Evolutionary conservation across 1,140 invertebrate genomes (phyloP), one percentile per base, ranked within the genome.

Genomic region (Chrysopa pallens): DNA sequence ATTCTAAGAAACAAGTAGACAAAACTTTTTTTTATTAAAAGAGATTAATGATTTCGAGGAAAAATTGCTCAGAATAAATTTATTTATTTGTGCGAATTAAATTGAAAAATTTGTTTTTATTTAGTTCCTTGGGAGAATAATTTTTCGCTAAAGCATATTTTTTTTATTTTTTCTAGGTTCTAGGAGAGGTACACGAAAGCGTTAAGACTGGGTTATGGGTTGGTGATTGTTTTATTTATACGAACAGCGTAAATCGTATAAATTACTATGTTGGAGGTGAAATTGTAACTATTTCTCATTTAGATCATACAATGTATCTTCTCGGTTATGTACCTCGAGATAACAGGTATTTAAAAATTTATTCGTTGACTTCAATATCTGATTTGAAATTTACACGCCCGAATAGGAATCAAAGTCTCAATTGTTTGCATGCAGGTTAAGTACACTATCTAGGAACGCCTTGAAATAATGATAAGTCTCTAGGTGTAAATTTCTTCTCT

Each of bases 201-300:
- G 93, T 99, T 0, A 91, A 89, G 57, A 98, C 95, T 4, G 96
- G 92, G 8, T 60, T 96, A 8, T 99, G 96, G 96, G 85, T 98
- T 31, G 95, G 95, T 5, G 94, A 98, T 62, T 98, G 95, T 60
- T 99, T 99, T 60, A 97, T 99, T 46, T 99, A 98, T 64, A 98
- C 95, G 0, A 99, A 98, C 62, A 80, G 84, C 41, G 80, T 96
- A 1, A 98, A 98, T 64, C 73, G 95, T 42, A 80, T 99, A 11
- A 98, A 98, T 62, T 99, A 99, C 58, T 98, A 94, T 61, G 94
- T 99, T 14, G 96, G 96, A 17, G 95, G 95, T 17, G 94, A 99
- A 68, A 86, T 98, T 37, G 94, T 98, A 1, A 98, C 94, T 2
- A 81, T 99, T 31, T 90, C 94, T 6, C 95, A 98, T 66, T 69